A percentile compares a stretch with the other conserved stretches of the same genome.
phyloP scores from a whole-genome alignment of 2,888 invertebrate genomes.

The Eremobia ochroleuca region DNA sequence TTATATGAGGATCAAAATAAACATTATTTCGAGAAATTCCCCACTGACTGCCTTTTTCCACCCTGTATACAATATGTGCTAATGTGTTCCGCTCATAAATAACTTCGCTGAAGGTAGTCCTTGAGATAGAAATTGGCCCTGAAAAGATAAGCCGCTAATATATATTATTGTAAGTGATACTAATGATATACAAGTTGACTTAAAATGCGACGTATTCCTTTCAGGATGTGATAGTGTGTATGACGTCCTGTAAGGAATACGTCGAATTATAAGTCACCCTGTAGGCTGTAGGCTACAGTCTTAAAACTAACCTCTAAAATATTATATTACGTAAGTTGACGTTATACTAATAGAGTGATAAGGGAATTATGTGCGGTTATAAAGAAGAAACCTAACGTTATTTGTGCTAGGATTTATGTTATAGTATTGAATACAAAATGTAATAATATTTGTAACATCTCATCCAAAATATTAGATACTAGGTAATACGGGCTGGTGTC shows the following conservation, averaged over 20 bases:
- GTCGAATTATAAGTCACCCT: too few relatives aligned
- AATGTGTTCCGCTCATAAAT: constrained; percentile 56
- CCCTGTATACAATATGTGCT: constrained; percentile 20
- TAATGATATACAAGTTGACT: neutral
- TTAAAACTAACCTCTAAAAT: neutral
- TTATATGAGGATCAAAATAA: neutral
- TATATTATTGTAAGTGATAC: constrained; percentile 22
- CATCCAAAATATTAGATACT: too few relatives aligned
- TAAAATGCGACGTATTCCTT: too few relatives aligned
- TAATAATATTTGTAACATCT: too few relatives aligned
- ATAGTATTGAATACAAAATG: neutral
- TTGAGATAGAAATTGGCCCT: constrained; percentile 38
- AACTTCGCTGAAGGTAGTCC: constrained; percentile 32
- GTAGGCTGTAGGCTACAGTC: neutral
- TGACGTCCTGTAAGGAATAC: too few relatives aligned
- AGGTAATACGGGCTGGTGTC: too few relatives aligned
- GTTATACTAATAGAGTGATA: neutral
- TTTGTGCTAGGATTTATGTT: neutral
- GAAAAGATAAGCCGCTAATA: constrained; percentile 33
- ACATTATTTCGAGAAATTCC: neutral
- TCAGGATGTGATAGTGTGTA: too few relatives aligned
- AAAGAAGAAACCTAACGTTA: neutral
- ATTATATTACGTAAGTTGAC: neutral
- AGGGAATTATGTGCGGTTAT: neutral
- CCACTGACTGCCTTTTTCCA: neutral